phyloP scores from a whole-genome alignment of 2,888 invertebrate species.

The Dynastes tityus region DNA sequence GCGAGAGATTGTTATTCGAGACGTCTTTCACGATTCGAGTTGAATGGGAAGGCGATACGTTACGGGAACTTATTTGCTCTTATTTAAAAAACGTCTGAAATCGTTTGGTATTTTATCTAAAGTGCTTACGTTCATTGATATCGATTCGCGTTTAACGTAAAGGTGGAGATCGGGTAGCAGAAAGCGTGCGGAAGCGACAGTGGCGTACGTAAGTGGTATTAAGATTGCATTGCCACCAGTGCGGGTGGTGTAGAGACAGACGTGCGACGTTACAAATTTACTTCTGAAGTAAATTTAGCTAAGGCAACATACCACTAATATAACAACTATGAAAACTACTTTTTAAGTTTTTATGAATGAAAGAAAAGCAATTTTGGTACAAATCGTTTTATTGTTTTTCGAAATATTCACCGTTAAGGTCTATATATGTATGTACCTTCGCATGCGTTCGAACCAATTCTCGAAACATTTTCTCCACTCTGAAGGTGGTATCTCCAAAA shows the following conservation, averaged over 20 bases:
- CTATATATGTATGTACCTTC: too few species aligned
- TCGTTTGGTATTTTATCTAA: constrained; percentile 25
- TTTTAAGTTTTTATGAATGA: too few species aligned
- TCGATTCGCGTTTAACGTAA: constrained; percentile 18
- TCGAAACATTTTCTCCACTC: too few species aligned
- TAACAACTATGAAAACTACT: too few species aligned
- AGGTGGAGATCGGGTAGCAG: not conserved
- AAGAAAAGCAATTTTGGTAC: too few species aligned
- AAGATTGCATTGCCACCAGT: not conserved
- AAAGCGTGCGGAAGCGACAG: not conserved
- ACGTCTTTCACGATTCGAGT: not conserved
- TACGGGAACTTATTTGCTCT: constrained; percentile 24
- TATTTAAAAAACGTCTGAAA: constrained; percentile 21
- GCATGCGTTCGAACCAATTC: too few species aligned
- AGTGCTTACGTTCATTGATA: constrained; percentile 25
- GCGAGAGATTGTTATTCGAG: constrained; percentile 33
- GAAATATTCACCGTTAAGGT: too few species aligned
- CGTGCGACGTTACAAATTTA: too few species aligned
- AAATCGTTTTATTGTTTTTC: too few species aligned
- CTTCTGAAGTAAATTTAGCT: too few species aligned
- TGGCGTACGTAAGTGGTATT: not conserved
- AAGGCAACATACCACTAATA: too few species aligned
- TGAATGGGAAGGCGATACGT: not conserved
- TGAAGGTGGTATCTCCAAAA: too few species aligned
- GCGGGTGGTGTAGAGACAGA: not conserved